phyloP scores from a whole-genome alignment of 2,888 invertebrate genomes.

The Byasa hedistus region DNA sequence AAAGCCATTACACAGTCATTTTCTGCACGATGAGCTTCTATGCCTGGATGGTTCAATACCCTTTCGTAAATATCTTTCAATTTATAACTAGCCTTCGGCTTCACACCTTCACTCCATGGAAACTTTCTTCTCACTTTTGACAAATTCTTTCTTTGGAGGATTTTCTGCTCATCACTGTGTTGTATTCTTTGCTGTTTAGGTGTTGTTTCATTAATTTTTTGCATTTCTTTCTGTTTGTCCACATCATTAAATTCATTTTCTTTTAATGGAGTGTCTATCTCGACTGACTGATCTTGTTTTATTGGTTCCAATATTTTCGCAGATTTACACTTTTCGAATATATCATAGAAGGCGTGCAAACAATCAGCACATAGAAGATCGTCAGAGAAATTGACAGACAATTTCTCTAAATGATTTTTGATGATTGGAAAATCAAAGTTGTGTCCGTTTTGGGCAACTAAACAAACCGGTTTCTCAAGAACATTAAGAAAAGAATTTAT shows the following conservation, averaged over 20 bases:
- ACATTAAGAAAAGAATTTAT: slow-evolving; percentile 82
- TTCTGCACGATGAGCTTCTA: slow-evolving; percentile 83
- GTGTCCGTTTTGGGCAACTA: slow-evolving; percentile 90
- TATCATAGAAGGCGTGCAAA: slow-evolving; percentile 66
- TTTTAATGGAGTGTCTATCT: not conserved
- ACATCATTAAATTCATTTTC: slow-evolving; percentile 31
- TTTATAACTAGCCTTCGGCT: slow-evolving; percentile 66
- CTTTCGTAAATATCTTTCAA: slow-evolving; percentile 79
- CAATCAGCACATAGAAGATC: slow-evolving; percentile 80
- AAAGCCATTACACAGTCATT: slow-evolving; percentile 82
- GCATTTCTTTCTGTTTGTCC: slow-evolving; percentile 39
- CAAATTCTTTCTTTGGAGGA: slow-evolving; percentile 26
- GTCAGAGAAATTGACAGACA: slow-evolving; percentile 64
- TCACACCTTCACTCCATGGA: slow-evolving; percentile 45
- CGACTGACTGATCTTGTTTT: not conserved
- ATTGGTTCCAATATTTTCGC: not conserved
- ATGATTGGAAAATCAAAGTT: slow-evolving; percentile 89
- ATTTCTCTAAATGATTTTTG: slow-evolving; percentile 71
- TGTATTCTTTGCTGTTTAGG: slow-evolving; percentile 37
- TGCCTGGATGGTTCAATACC: slow-evolving; percentile 63
- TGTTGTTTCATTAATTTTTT: slow-evolving; percentile 53
- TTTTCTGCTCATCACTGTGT: slow-evolving; percentile 32
- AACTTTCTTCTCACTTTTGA: slow-evolving; percentile 44
- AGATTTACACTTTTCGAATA: slow-evolving; percentile 46
- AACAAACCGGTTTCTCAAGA: slow-evolving; percentile 85